Percentiles rank a stretch among this genome's conserved stretches.
Conservation (phyloP, 2,113 vertebrate genomes). For the Lepus timidus region DNA sequence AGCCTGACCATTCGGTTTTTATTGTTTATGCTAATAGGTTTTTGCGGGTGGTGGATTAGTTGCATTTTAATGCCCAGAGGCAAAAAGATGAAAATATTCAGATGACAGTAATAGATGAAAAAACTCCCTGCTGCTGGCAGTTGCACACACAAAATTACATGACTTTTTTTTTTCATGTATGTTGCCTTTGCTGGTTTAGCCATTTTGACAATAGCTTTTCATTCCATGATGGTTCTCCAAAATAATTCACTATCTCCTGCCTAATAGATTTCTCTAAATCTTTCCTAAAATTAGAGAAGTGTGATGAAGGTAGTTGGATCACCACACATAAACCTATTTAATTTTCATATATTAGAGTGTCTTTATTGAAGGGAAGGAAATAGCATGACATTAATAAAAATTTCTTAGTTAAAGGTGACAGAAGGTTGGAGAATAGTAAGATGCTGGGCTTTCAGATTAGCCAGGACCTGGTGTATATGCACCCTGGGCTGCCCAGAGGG, state of each 20-base stretch:
- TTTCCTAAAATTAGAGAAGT: slow-evolving; percentile 16
- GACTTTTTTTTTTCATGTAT: slow-evolving; percentile 3
- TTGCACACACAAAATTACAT: slow-evolving; percentile 41
- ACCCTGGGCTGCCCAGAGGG: background rate
- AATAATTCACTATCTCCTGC: background rate
- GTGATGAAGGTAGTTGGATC: slow-evolving; percentile 55
- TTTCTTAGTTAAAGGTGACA: background rate
- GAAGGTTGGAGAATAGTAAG: background rate
- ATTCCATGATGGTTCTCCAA: background rate
- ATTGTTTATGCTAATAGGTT: slow-evolving; percentile 81
- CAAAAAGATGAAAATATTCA: slow-evolving; percentile 74
- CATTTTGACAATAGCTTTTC: slow-evolving; percentile 1
- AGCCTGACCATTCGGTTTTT: slow-evolving; percentile 74
- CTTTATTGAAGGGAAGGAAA: slow-evolving; percentile 57
- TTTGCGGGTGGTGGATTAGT: slow-evolving; percentile 75
- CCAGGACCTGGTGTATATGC: background rate
- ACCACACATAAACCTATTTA: slow-evolving; percentile 28
- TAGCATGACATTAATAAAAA: background rate
- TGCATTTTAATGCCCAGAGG: slow-evolving; percentile 76
- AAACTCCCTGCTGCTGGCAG: background rate
- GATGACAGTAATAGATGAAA: slow-evolving; percentile 56
- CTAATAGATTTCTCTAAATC: slow-evolving; percentile 25
- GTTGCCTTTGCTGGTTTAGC: slow-evolving; percentile 24
- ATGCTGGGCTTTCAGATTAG: background rate
- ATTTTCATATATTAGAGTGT: slow-evolving; percentile 29